Conservation (phyloP, 2,888 invertebrate genomes). For the Melanostoma scalare region DNA sequence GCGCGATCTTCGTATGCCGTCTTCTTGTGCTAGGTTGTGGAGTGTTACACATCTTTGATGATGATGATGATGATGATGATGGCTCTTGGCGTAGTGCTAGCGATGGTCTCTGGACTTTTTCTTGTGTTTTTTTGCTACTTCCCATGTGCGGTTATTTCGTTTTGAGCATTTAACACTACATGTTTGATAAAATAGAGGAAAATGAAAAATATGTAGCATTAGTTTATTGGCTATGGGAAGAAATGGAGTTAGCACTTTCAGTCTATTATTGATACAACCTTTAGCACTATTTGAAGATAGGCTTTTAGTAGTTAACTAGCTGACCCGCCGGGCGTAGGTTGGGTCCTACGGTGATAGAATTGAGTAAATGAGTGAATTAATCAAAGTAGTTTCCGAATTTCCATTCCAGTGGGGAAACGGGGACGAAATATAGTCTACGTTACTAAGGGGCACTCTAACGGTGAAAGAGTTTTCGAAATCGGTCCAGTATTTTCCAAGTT, state of each 20-base stretch:
- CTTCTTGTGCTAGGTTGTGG: constrained; percentile 20
- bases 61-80: constrained; percentile 32
- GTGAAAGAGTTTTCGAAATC: no score
- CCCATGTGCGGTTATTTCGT: constrained; percentile 39
- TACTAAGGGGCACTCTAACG: no score
- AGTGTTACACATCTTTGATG: constrained; percentile 47
- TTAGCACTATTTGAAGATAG: no score
- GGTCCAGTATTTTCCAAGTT: no score
- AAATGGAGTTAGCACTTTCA: constrained; percentile 33
- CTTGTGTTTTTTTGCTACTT: constrained; percentile 17
- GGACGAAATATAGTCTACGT: no score
- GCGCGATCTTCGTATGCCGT: constrained; percentile 18
- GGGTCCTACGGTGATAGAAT: no score
- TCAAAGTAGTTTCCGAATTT: no score
- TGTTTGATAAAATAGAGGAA: constrained; percentile 35
- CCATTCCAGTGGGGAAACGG: no score
- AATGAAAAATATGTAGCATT: constrained; percentile 7
- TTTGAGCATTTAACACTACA: constrained; percentile 48
- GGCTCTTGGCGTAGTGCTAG: constrained; percentile 21
- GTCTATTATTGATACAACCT: no score
- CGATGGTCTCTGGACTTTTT: constrained; percentile 16
- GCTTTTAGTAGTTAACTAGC: no score
- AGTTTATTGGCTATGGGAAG: constrained; percentile 37
- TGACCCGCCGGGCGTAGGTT: no score
- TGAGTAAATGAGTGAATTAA: no score